Base-by-base conservation (phyloP, 2,113 vertebrate species). In the Nanorana parkeri region DNA sequence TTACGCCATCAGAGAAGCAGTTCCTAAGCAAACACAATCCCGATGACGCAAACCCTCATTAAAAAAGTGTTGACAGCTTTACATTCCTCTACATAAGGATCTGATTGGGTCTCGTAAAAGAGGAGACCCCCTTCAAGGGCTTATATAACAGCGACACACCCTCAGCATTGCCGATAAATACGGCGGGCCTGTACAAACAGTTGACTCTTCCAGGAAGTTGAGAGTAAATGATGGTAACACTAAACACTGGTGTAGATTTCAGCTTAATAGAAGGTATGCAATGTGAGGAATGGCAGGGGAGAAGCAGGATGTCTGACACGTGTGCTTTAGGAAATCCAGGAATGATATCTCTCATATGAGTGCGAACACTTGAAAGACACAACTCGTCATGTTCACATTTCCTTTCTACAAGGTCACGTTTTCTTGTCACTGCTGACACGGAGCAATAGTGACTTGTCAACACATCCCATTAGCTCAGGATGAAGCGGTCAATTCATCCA, bases 341-440 rank as follows among this genome's bases (percentile, higher is more conserved):
- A 73, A 29, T 58, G 52, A 5, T 36, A 73, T 58, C 19, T 32
- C 19, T 60, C 36, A 60, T 61, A 61, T 23, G 61, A 41, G 47
- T 78, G 55, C 67, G 61, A 47, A 52, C 41, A 67, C 55, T 23
- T 80, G 55, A 71, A 68, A 80, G 66, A 64, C 41, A 32, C 21
- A 13, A 29, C 78, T 63, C 65, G 78, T 61, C 58, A 51, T 61
- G 5, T 51, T 71, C 56, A 68, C 67, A 17, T 61, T 60, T 51
- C 13, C 29, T 64, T 24, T 73, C 32, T 52, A 41, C 67, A 73
- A 63, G 78, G 68, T 73, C 78, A 65, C 36, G 58, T 72, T 81
- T 72, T 41, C 36, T 58, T 81, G 58, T 28, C 54, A 71, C 0
- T 60, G 32, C n/a, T 71, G 78, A 80, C 67, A 69, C 13, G 36